These are phyloP conservation scores for Anguilla pacifica DNA, from an alignment of 2,797 vertebrate species.

Conservation along the genomic window DNA sequence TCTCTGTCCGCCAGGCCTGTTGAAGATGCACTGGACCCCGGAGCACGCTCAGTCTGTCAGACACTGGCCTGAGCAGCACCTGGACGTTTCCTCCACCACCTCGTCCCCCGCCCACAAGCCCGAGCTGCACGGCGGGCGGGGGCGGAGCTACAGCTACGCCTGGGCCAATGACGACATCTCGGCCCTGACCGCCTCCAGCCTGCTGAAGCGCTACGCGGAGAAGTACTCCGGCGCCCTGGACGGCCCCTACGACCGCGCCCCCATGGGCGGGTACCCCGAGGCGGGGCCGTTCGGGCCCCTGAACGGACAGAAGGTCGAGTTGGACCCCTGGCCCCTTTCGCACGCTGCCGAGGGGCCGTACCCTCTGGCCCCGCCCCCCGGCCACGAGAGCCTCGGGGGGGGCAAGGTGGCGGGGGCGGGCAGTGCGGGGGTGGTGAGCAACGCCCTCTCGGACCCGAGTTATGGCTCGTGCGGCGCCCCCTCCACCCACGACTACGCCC, in stretches of 20 bases:
- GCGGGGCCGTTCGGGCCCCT: slow-evolving; percentile 78
- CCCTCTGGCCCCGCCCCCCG: slow-evolving; percentile 76
- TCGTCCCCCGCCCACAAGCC: slow-evolving; percentile 93
- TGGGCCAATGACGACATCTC: slow-evolving; percentile 99
- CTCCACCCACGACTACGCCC: slow-evolving; percentile 79
- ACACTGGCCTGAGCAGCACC: slow-evolving; percentile 99
- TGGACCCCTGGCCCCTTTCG: slow-evolving; percentile 85
- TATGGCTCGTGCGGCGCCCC: slow-evolving; percentile 79
- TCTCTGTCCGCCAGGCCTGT: slow-evolving; percentile 76
- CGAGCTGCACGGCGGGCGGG: slow-evolving; percentile 79
- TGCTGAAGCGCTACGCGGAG: slow-evolving; percentile 96
- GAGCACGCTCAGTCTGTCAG: slow-evolving; percentile 98
- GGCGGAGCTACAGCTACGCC: slow-evolving; percentile 87
- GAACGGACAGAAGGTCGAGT: slow-evolving; percentile 80
- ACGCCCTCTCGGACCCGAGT: slow-evolving; percentile 80
- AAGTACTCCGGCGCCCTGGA: slow-evolving; percentile 93
- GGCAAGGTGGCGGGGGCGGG: slow-evolving; percentile 75
- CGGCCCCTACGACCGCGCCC: slow-evolving; percentile 85
- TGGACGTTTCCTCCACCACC: slow-evolving; percentile 96
- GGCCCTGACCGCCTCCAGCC: slow-evolving; percentile 93
- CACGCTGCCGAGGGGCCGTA: slow-evolving; percentile 82
- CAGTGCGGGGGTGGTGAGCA: slow-evolving; percentile 75
- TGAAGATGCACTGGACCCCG: slow-evolving; percentile 99
- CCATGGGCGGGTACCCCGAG: slow-evolving; percentile 80
- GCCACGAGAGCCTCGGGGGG: slow-evolving; percentile 81